Conservation (phyloP, 2,113 vertebrate genomes). For the Rhipidura dahli region DNA sequence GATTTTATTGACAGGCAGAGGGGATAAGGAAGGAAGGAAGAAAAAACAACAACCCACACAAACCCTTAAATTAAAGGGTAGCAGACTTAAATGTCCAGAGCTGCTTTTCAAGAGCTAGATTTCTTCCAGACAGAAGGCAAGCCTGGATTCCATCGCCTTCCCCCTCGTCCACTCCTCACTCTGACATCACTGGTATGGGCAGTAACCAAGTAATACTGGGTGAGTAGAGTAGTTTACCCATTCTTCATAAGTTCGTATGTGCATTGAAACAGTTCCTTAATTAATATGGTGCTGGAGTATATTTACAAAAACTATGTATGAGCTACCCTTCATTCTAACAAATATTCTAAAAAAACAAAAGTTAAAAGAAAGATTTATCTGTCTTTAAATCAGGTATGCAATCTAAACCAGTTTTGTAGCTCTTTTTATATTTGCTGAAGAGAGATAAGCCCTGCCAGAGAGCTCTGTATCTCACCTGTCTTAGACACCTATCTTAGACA, state of each 20-base stretch:
- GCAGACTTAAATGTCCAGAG: not conserved
- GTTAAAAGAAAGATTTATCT: not conserved
- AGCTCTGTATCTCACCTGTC: not conserved
- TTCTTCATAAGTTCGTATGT: rapidly evolving
- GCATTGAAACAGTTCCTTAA: not conserved
- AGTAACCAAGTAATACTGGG: not conserved
- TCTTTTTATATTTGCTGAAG: not conserved
- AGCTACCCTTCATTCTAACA: not conserved
- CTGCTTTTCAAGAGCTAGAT: not conserved
- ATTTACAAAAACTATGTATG: not conserved
- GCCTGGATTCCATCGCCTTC: not conserved
- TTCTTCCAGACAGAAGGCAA: not conserved
- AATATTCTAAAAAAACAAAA: not conserved
- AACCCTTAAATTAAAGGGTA: not conserved
- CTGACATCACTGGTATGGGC: not conserved
- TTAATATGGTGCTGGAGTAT: not conserved
- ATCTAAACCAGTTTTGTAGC: not conserved
- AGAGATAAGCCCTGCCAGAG: not conserved
- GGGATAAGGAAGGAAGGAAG: rapidly evolving
- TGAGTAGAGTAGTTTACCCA: not conserved
- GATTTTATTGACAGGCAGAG: not conserved
- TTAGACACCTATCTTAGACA: not conserved
- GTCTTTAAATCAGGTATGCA: not conserved
- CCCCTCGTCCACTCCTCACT: not conserved
- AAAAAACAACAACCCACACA: rapidly evolving